Evolutionary conservation across 2,113 vertebrate species (phyloP), one percentile per base, ranked within the genome.

Genomic region (Nematolebias whitei): DNA sequence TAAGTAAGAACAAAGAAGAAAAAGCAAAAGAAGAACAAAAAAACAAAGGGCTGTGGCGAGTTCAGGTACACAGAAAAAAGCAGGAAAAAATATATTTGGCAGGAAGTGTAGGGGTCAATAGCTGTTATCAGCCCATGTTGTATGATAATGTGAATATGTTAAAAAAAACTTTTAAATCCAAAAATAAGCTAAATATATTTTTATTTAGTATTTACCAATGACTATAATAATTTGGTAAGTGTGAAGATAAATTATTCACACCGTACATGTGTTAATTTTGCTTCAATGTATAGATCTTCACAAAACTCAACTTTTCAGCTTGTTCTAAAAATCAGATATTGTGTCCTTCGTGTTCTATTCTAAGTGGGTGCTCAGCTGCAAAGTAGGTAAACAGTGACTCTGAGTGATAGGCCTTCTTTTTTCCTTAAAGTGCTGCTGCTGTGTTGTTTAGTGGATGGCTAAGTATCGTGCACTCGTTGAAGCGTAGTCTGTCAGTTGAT

Each of bases 401-500:
- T 82, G 79, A 84, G 77, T 74, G 68, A 83, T 80, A 56, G 74
- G 49, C 68, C 52, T 74, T 73, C 56, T 73, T 63, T 72, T 57
- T 47, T 23, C 14, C 40, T 7, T 69, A 68, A 76, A 86, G 73
- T 78, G 48, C 75, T 68, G 68, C 82, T 69, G 79, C 85, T 69
- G 55, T 79, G 73, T 79, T 68, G 74, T 88, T 85, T 86, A 88
- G 85, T 86, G 75, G 73, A 79, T 73, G 68, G 80, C 82, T 88
- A 82, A 83, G 80, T 81, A 73, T 68, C 73, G 59, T 56, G 73
- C 68, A 63, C 64, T 80, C 13, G 0, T 49, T 74, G 57, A 84
- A 75, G 60, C 55, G 22, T 73, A 68, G 71, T 83, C 77, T 73
- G 74, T 68, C 63, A 75, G 68, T 63, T 78, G 78, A 85, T 81